Percentiles rank a stretch among this genome's conserved stretches.
Evolutionary conservation across 2,888 invertebrate species (phyloP).

Genomic region (Dicycla oo): DNA sequence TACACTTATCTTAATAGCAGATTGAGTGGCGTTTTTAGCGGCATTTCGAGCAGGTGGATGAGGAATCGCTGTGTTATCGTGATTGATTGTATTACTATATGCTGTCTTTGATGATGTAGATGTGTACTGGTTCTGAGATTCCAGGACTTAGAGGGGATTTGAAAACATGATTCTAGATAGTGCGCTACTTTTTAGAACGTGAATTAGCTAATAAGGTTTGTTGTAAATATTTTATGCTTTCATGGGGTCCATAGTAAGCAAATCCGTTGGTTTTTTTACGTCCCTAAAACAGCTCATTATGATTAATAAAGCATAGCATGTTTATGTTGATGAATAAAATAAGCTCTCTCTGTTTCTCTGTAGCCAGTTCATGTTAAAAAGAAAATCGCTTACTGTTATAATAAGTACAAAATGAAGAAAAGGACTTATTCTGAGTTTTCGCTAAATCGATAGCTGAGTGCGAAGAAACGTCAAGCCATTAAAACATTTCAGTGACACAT

Average conservation of each 20-base stretch:
- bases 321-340: constrained; percentile 1
- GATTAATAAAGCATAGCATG: neutral
- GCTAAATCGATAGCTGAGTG: constrained; percentile 61
- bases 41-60: constrained; percentile 43
- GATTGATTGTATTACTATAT: constrained; percentile 32
- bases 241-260: neutral
- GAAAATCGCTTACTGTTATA: constrained; percentile 15
- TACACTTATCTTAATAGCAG: constrained; percentile 69
- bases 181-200: neutral
- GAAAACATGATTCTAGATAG: too few relatives aligned
- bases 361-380: constrained; percentile 10
- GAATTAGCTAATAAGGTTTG: neutral
- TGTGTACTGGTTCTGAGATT: neutral
- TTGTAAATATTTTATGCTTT: neutral
- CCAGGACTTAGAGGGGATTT: neutral
- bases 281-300: neutral
- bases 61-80: constrained; percentile 36
- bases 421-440: constrained; percentile 45
- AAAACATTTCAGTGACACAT: constrained; percentile 58
- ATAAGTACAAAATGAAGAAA: constrained; percentile 36
- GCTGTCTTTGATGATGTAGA: neutral
- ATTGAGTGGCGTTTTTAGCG: constrained; percentile 57
- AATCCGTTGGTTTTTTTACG: neutral
- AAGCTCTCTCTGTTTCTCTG: neutral
- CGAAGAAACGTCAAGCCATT: constrained; percentile 60